phyloP scores from a whole-genome alignment of 30 jellyfish, hydroid and myxozoan genomes.

The Morbakka virulenta region DNA sequence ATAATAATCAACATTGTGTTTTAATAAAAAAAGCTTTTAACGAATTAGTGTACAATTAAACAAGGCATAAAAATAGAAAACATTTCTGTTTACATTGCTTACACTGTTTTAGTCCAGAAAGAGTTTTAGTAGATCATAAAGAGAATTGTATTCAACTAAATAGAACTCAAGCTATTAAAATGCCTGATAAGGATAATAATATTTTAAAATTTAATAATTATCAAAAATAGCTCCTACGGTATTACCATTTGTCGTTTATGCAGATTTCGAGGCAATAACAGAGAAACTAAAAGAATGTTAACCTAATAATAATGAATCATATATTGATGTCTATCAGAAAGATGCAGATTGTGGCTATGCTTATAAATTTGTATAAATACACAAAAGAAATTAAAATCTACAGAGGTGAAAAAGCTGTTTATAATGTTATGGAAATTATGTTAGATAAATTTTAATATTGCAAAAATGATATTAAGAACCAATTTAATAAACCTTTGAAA shows the following conservation, averaged over 20 bases:
- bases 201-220: constrained; percentile 39
- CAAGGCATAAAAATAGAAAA: constrained; percentile 2
- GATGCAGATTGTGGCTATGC: constrained; percentile 44
- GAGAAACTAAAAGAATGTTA: too few relatives aligned
- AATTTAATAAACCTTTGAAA: too few relatives aligned
- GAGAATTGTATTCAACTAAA: constrained; percentile 21
- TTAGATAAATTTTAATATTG: constrained; percentile 26
- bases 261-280: too few relatives aligned
- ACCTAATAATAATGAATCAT: too few relatives aligned
- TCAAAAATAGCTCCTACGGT: constrained; percentile 3
- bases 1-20: too few relatives aligned
- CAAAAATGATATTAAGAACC: not conserved
- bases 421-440: constrained; percentile 23
- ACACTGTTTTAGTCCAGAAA: constrained; percentile 21
- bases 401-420: too few relatives aligned
- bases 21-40: too few relatives aligned
- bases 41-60: constrained; percentile 21
- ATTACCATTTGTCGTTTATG: not conserved
- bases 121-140: constrained; percentile 10
- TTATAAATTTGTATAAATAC: constrained; percentile 8
- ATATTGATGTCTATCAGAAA: constrained; percentile 1
- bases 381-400: too few relatives aligned
- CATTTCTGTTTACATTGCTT: constrained; percentile 41
- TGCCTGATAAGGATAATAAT: too few relatives aligned
- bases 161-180: too few relatives aligned